Evolutionary conservation across 1,140 invertebrate species (phyloP).

Genomic region (Lasioglossum baleicum): DNA sequence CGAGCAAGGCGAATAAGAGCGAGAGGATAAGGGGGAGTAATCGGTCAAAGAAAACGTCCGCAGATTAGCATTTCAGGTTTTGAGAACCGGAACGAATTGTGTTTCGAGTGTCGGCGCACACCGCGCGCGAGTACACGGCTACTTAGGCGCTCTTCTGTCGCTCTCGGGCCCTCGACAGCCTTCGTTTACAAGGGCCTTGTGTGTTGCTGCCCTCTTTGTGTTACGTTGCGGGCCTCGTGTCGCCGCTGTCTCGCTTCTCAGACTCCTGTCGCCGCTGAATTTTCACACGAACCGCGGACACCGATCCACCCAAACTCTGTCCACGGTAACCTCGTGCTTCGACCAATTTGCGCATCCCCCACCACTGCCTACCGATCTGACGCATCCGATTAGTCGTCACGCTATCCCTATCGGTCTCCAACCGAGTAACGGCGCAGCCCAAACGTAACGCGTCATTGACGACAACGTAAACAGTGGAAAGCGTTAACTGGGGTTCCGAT

Average conservation of each 20-base stretch:
- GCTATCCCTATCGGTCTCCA: too few species aligned
- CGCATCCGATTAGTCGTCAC: too few species aligned
- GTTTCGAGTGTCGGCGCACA: slow-evolving; percentile 55
- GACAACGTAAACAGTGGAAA: too few species aligned
- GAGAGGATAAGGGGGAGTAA: slow-evolving; percentile 7
- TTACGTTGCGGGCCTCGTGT: slow-evolving; percentile 14
- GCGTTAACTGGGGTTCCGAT: too few species aligned
- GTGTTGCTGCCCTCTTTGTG: slow-evolving; percentile 22
- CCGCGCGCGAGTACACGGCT: slow-evolving; percentile 25
- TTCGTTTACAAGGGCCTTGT: slow-evolving; percentile 17
- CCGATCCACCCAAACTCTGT: not conserved
- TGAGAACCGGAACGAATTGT: slow-evolving; percentile 61
- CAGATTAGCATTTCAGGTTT: slow-evolving; percentile 69
- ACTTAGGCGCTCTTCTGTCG: slow-evolving; percentile 31
- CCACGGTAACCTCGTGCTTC: too few species aligned
- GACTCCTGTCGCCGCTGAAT: not conserved
- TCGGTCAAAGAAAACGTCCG: slow-evolving; percentile 45
- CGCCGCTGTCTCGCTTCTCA: slow-evolving; percentile 16
- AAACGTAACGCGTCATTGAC: too few species aligned
- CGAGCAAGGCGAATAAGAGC: not conserved
- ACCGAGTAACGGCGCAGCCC: too few species aligned
- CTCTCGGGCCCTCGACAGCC: slow-evolving; percentile 18
- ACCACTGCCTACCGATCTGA: too few species aligned
- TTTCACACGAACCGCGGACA: not conserved
- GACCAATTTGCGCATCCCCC: too few species aligned